Base-by-base conservation (phyloP, 2,113 vertebrate genomes). In the Rutilus rutilus region DNA sequence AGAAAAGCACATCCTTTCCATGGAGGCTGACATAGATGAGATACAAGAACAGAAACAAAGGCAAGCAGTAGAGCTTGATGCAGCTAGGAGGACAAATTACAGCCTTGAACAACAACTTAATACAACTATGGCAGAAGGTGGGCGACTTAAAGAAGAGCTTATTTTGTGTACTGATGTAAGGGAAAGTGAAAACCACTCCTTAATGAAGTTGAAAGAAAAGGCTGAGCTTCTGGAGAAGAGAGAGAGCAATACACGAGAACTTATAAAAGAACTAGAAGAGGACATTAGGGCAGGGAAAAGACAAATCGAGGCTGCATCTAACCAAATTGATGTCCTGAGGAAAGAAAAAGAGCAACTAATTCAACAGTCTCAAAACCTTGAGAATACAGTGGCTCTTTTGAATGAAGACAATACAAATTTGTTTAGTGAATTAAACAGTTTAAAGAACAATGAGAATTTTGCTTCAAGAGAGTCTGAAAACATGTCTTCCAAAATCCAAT, bases 41-140 rank as follows among this genome's bases (percentile, higher is more conserved):
- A 87, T 97, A 82, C 95, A 95, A 76, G 89, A 86, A 65, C 94
- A 96, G 83, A 95, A 90, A 78, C 85, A 90, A 27, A 91, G 36
- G 30, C 93, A 97, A 85, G 93, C 92, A 88, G 90, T 83, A 47
- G 94, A 97, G 67, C 90, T 87, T 17, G 95, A 96, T 88, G 91
- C 82, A 27, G 93, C 94, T 75, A 89, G 90, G 89, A 93, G 89
- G 87, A 88, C 83, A 23, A 91, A 94, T 85, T 89, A 90, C 33
- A 79, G 82, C 81, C 90, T 96, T 88, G 93, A 96, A 87, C 93
- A 96, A 84, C 93, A 95, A n/a, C 93, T 97, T 57, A 88, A 91
- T 67, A 86, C 87, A 7, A 87, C 94, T 33, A 88, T 42, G 15
- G 78, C 88, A 60, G 96, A 98, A 91, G 94, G 91, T 64, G 90